Base-by-base conservation (phyloP, 1,140 invertebrate species). In the Magallana gigas region DNA sequence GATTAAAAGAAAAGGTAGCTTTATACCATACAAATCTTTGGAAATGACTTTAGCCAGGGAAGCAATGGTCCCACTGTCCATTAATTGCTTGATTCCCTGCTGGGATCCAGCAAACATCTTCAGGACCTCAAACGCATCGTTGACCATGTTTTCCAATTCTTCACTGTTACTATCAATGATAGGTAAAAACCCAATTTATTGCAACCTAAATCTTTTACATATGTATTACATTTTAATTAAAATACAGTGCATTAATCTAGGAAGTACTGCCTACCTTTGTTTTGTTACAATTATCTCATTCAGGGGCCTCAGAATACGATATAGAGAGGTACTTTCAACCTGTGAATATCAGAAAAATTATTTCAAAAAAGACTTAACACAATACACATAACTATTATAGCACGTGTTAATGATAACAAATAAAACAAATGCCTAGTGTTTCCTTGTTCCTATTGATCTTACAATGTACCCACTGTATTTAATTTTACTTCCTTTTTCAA, bases 91-190 rank as follows among this genome's bases (percentile, higher is more conserved):
- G 12, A 76, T 76, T 29, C 68, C 68, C 23, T 76, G 68, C 68
- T 76, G 68, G 29, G 68, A 76, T 76, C 68, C 68, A 76, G 68
- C 68, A 76, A 76, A 76, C 68, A 76, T 76, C 68, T 76, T 76
- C 23, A 76, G 68, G 68, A 76, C 36, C 23, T 76, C 68, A 76
- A 76, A 76, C 23, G 68, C 68, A 76, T 76, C 68, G 36, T 76
- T 76, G 23, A 76, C 23, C 68, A 76, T 76, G 68, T 76, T 76
- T 29, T 76, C 68, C 68, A 76, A 18, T 29, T 76, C 68, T 76
- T 76, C 68, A 76, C 36, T 29, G 12, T 76, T 12, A 23, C 36
- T 76, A 5, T 48, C 36, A 48, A 48, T 48, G 36, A 48, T 5
- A 48, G 36, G 36, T 23, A 48, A 48, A 48, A 48, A 48, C 36